phyloP scores from a whole-genome alignment of 2,888 invertebrate species.

The Orchestes rusci region DNA sequence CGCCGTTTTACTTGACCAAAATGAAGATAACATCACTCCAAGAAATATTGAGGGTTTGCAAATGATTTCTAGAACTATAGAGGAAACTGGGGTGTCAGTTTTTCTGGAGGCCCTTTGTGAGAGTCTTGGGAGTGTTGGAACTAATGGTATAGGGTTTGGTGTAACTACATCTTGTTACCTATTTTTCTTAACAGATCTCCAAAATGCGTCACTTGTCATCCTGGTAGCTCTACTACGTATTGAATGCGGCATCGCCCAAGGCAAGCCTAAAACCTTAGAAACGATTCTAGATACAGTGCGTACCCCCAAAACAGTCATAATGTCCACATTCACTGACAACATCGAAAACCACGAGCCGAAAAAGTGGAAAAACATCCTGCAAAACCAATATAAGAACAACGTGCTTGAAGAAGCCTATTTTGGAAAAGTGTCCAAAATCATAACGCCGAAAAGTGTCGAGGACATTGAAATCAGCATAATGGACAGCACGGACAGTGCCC shows the following conservation, averaged over 20 bases:
- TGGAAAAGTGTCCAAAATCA: conserved; percentile 24
- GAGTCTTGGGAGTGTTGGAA: conserved; percentile 35
- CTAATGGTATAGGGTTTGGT: conserved; percentile 30
- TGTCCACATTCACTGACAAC: conserved; percentile 21
- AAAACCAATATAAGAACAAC: conserved; percentile 25
- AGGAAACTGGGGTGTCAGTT: conserved; percentile 29
- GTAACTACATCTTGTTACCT: too few species aligned
- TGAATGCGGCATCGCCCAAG: conserved; percentile 24
- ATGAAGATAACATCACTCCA: conserved; percentile 12
- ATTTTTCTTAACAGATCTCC: conserved; percentile 35
- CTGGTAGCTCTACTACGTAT: conserved; percentile 32
- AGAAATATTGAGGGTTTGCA: conserved; percentile 27
- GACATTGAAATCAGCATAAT: conserved; percentile 27
- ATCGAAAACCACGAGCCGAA: conserved; percentile 12
- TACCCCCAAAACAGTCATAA: conserved; percentile 30
- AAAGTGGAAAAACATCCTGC: background rate
- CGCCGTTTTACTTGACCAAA: conserved; percentile 18
- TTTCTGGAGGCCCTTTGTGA: conserved; percentile 40
- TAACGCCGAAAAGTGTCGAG: conserved; percentile 11
- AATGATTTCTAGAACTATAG: conserved; percentile 29
- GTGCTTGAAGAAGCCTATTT: conserved; percentile 35
- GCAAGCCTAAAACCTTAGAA: conserved; percentile 25
- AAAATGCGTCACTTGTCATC: conserved; percentile 32
- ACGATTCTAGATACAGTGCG: conserved; percentile 34
- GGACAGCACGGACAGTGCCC: conserved; percentile 21